Conservation (phyloP, 2,797 vertebrate species). For the Eulemur albifrons region DNA sequence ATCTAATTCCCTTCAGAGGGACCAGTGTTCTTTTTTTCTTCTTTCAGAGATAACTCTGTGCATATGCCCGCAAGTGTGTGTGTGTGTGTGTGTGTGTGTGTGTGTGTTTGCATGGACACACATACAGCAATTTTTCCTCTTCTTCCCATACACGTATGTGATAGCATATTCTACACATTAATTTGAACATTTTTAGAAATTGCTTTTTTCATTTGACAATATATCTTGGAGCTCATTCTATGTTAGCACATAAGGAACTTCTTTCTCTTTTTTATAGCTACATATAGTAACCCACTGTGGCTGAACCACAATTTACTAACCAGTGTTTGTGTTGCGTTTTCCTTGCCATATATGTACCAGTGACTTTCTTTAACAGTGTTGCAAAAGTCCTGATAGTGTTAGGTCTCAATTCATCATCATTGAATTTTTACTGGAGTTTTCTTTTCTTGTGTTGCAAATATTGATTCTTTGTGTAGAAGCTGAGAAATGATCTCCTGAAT, state of each 20-base stretch:
- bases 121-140: neutral
- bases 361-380: neutral
- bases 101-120: neutral
- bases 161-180: neutral
- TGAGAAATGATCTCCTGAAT: constrained; percentile 76
- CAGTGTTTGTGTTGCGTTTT: neutral
- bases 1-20: constrained; percentile 2
- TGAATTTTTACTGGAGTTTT: constrained; percentile 26
- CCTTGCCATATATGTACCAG: neutral
- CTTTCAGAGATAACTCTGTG: neutral
- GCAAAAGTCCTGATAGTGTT: neutral
- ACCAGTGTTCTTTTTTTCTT: neutral
- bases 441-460: constrained; percentile 47
- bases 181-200: constrained; percentile 5
- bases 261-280: neutral
- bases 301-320: neutral
- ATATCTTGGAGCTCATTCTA: neutral
- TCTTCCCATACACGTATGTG: neutral
- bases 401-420: neutral
- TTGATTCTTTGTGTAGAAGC: constrained; percentile 76
- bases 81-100: neutral
- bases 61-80: neutral
- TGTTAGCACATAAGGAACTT: neutral
- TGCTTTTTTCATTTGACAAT: neutral
- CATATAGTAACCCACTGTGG: neutral